Base-by-base conservation (phyloP, 37 sponge, comb jelly and placozoan genomes). In the Hormiphora californensis region DNA sequence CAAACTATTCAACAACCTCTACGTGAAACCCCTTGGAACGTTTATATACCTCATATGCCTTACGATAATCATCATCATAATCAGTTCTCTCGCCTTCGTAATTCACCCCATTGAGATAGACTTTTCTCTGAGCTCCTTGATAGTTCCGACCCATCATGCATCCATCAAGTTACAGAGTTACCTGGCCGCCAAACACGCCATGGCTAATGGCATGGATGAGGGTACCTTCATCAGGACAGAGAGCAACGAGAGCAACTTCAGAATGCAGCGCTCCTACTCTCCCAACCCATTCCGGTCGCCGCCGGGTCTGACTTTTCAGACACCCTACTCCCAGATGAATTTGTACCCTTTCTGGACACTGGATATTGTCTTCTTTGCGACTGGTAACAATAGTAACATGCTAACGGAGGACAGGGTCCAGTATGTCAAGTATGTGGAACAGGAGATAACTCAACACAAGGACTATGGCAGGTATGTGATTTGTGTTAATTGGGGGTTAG, bases 131-230 rank as follows among this genome's bases (percentile, higher is more conserved):
- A 73, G 81, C 25, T 73, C 81, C 46, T 36, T 73, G 44, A 73
- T 73, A 28, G 81, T 73, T 22, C 81, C 81, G 3, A 73, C 81
- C 1, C 81, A 73, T 21, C 81, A 73, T 73, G 81, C 81, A 15
- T 73, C 81, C 5, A n/a, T 73, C 28, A 73, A 73, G 44, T 36
- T 73, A 3, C 81, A 73, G 25, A 43, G 46, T 17, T 73, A 73
- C 23, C 81, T 73, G 17, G 81, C 81, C 23, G 81, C 81, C 44
- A 73, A 73, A 73, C 32, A 73, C 43, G 81, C 35, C 35, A 73
- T 73, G 81, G 81, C 44, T 11, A 73, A 73, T 73, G 81, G 81
- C 27, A 73, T 73, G 81, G 81, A 73, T 43, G 81, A 73, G 23
- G 81, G 81, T 41, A 43, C 81, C 35, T 73, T 73, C 22, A 40